Conservation (phyloP, 2,113 vertebrate species). For the Sciurus niger region DNA sequence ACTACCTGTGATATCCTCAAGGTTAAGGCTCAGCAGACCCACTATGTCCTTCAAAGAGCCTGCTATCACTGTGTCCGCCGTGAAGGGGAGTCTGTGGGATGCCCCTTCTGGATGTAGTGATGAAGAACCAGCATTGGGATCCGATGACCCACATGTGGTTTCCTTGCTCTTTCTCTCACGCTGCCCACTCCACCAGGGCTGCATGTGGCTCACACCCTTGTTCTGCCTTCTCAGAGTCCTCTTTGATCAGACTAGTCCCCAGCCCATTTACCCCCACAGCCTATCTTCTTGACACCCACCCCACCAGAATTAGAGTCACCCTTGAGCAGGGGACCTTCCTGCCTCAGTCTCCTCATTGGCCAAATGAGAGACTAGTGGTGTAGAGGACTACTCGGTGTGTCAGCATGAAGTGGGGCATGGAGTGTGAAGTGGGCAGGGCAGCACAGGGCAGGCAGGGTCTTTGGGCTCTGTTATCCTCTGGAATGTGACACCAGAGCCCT, state of each 20-base stretch:
- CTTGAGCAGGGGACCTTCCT: background rate
- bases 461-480: background rate
- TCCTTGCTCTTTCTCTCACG: background rate
- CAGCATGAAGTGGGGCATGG: accelerated
- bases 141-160: background rate
- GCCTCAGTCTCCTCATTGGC: background rate
- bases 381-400: too few species aligned
- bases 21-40: background rate
- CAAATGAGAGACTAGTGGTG: background rate
- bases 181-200: background rate
- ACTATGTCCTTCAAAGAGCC: background rate
- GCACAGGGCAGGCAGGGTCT: too few species aligned
- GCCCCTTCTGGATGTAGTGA: background rate
- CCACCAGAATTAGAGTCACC: background rate
- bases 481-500: accelerated
- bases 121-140: background rate
- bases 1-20: background rate
- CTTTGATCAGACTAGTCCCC: too few species aligned
- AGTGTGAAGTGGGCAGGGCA: accelerated
- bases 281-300: too few species aligned
- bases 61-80: background rate
- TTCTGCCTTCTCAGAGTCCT: background rate
- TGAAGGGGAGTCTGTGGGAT: background rate
- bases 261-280: background rate
- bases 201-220: background rate